Percentiles rank a stretch among this genome's conserved stretches.
These are phyloP conservation scores for Brassicogethes aeneus DNA, from an alignment of 2,888 invertebrate species.

Conservation along the genomic window DNA sequence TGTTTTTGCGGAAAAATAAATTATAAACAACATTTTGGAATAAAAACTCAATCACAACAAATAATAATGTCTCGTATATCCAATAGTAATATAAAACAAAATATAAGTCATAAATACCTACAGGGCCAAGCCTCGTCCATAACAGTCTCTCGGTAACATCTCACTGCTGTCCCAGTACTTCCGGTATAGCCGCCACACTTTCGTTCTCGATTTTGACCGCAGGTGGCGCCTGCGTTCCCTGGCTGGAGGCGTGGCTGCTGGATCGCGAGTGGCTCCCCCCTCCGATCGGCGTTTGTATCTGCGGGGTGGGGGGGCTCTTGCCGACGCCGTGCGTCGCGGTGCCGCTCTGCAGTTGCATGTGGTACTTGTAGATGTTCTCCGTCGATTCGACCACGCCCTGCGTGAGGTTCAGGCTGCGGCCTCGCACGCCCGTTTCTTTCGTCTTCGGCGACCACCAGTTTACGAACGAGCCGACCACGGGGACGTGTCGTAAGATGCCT, in stretches of 20 bases:
- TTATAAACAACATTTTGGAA: too few species aligned
- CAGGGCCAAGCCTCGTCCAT: too few species aligned
- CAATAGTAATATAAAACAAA: too few species aligned
- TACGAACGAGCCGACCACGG: slow-evolving; percentile 86
- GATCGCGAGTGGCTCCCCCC: slow-evolving; percentile 50
- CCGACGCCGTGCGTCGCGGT: slow-evolving; percentile 47
- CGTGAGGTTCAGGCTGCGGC: slow-evolving; percentile 70
- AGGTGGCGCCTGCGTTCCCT: slow-evolving; percentile 4
- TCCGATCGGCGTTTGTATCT: slow-evolving; percentile 59
- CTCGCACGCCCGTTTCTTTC: slow-evolving; percentile 69
- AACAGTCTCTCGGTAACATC: too few species aligned
- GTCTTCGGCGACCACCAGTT: slow-evolving; percentile 89
- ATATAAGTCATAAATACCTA: too few species aligned
- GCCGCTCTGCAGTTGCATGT: slow-evolving; percentile 68
- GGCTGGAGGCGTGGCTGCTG: slow-evolving; percentile 47
- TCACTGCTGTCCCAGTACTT: too few species aligned
- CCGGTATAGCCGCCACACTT: too few species aligned
- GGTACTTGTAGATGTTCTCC: slow-evolving; percentile 69
- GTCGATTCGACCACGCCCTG: slow-evolving; percentile 76
- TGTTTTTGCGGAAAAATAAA: too few species aligned
- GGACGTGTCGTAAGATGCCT: slow-evolving; percentile 88
- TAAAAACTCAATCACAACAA: too few species aligned
- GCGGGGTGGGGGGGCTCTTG: slow-evolving; percentile 59
- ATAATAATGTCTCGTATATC: too few species aligned
- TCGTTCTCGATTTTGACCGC: too few species aligned